phyloP scores from a whole-genome alignment of 2,797 vertebrate species.

The Picus viridis region DNA sequence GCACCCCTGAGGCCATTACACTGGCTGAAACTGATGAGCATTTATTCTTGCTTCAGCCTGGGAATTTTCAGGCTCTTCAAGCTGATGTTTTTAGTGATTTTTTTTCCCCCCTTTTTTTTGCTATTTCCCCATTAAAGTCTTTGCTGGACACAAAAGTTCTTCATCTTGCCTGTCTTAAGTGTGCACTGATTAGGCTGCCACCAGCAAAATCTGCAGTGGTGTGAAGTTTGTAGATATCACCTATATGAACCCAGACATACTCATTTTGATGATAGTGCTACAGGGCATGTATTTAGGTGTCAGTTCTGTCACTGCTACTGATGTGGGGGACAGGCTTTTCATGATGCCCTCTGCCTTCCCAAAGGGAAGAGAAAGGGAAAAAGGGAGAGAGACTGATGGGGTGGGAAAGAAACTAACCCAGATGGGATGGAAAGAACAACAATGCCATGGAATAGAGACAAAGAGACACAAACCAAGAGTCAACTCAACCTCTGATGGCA shows the following conservation, averaged over 20 bases:
- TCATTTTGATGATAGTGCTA: neutral
- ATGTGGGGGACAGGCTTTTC: too few relatives aligned
- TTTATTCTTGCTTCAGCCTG: neutral
- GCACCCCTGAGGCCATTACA: neutral
- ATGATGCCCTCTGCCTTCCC: too few relatives aligned
- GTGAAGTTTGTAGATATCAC: neutral
- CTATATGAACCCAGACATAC: neutral
- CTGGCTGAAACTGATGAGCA: neutral
- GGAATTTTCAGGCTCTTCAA: neutral
- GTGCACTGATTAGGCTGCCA: neutral
- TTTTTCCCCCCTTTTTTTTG: neutral
- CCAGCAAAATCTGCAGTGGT: neutral
- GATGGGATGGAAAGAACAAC: too few relatives aligned
- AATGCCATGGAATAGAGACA: too few relatives aligned
- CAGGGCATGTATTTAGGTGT: neutral
- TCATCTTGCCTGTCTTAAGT: neutral
- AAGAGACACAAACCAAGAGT: too few relatives aligned
- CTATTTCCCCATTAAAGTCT: neutral
- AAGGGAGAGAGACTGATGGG: too few relatives aligned
- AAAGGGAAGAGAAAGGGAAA: too few relatives aligned
- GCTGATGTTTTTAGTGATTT: neutral
- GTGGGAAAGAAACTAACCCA: too few relatives aligned
- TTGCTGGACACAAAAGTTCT: neutral
- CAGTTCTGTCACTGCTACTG: too few relatives aligned
- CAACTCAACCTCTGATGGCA: too few relatives aligned